Conservation (phyloP, 2,113 vertebrate genomes). For the Clarias gariepinus region DNA sequence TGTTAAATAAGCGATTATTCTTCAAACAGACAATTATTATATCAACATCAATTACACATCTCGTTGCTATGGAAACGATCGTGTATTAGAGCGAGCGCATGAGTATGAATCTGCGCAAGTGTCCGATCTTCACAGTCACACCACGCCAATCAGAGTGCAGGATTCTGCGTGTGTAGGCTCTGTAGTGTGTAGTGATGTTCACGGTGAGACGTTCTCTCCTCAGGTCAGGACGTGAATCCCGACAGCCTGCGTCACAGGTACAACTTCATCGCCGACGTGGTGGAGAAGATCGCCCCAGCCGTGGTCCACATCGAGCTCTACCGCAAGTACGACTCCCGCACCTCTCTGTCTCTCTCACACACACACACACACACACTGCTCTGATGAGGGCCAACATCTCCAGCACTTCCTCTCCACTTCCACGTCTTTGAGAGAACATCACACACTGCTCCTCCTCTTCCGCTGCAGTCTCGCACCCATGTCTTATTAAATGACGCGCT, state of each 20-base stretch:
- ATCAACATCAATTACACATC: not conserved
- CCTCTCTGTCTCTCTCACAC: not conserved
- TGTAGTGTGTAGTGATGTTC: not conserved
- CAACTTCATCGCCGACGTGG: slow-evolving; percentile 98
- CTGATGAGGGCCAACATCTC: not conserved
- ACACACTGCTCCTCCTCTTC: not conserved
- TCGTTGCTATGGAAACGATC: not conserved
- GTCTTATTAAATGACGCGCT: not conserved
- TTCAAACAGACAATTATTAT: not conserved
- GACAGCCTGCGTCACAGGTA: slow-evolving; percentile 89
- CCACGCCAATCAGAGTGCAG: not conserved
- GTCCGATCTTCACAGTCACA: not conserved
- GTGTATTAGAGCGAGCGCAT: not conserved
- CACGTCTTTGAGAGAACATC: not conserved
- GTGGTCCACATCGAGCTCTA: slow-evolving; percentile 97
- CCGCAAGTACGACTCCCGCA: slow-evolving; percentile 82
- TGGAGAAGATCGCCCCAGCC: slow-evolving; percentile 96
- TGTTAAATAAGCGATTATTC: not conserved
- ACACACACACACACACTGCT: not conserved
- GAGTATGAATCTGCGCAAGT: not conserved
- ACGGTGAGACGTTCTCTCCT: not conserved
- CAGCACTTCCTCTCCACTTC: not conserved
- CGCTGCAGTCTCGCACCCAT: too few species aligned
- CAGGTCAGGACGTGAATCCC: slow-evolving; percentile 84
- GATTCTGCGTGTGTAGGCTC: not conserved